A percentile compares a stretch with the other conserved stretches of the same genome.
Evolutionary conservation across 2,888 invertebrate species (phyloP).

Genomic region (Nephrotoma appendiculata): DNA sequence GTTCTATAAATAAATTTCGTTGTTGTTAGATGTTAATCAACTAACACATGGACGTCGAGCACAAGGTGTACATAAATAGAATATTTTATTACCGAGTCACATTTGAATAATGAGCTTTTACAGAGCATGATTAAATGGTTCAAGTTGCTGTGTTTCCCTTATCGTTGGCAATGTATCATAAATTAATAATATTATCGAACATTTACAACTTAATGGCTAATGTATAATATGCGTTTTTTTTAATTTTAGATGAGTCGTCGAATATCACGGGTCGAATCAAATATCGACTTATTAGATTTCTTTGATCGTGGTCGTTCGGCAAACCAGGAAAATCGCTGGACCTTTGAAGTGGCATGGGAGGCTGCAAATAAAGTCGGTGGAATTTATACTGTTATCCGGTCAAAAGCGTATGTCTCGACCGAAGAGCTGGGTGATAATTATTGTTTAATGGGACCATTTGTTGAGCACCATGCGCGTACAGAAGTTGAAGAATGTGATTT

Average conservation of each 20-base stretch:
- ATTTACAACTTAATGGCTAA: background rate
- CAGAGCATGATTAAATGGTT: background rate
- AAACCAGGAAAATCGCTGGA: slow-evolving; percentile 84
- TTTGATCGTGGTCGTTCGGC: slow-evolving; percentile 80
- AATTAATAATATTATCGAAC: background rate
- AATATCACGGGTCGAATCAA: slow-evolving; percentile 75
- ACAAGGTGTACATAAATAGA: background rate
- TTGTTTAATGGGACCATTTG: slow-evolving; percentile 73
- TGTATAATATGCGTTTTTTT: background rate
- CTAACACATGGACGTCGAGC: too few relatives aligned
- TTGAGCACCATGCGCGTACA: slow-evolving; percentile 80
- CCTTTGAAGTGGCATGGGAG: slow-evolving; percentile 98
- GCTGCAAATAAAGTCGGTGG: slow-evolving; percentile 99
- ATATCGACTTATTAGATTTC: slow-evolving; percentile 57
- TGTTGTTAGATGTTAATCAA: too few relatives aligned
- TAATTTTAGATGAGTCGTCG: slow-evolving; percentile 42
- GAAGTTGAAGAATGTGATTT: slow-evolving; percentile 93
- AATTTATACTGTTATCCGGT: slow-evolving; percentile 96
- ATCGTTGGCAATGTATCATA: background rate
- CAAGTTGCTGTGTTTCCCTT: background rate
- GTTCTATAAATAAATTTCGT: background rate
- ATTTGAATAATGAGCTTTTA: background rate
- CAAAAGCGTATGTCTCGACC: slow-evolving; percentile 91
- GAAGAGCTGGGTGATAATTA: slow-evolving; percentile 98
- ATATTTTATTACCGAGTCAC: background rate